phyloP scores from a whole-genome alignment of 2,113 vertebrate species.

The Cottus gobio region DNA sequence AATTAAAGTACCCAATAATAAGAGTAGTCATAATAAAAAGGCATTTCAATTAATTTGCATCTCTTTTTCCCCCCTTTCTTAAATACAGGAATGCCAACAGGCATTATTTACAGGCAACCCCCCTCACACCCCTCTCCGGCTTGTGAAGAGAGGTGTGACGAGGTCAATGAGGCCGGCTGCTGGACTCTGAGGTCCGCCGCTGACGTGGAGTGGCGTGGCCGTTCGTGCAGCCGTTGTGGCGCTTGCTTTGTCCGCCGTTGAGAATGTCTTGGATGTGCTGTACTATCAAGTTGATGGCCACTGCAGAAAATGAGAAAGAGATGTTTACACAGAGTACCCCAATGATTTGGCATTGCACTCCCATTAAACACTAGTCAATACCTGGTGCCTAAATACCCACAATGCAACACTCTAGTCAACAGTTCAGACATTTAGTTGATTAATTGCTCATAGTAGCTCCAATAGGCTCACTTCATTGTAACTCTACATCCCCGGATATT shows the following conservation, averaged over 20 bases:
- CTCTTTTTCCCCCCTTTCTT: too few species aligned
- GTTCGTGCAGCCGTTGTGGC: slow-evolving; percentile 89
- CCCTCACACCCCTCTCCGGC: slow-evolving; percentile 61
- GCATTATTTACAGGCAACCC: slow-evolving; percentile 75
- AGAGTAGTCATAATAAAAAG: slow-evolving; percentile 73
- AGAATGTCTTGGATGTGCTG: slow-evolving; percentile 99
- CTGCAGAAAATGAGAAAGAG: slow-evolving; percentile 73
- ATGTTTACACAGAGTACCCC: neutral
- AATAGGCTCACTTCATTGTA: neutral
- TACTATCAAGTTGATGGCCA: slow-evolving; percentile 98
- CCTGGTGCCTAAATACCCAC: neutral
- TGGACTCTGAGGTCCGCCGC: slow-evolving; percentile 91
- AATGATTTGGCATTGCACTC: neutral
- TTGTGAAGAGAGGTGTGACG: slow-evolving; percentile 61
- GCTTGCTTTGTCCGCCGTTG: slow-evolving; percentile 91
- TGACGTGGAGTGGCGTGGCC: slow-evolving; percentile 88
- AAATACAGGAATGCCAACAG: slow-evolving; percentile 73
- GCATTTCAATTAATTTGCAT: slow-evolving; percentile 77
- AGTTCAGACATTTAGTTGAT: neutral
- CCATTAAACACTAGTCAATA: neutral
- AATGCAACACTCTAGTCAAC: neutral
- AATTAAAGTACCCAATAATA: slow-evolving; percentile 65
- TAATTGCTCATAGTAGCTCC: neutral
- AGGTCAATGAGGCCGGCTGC: slow-evolving; percentile 95
- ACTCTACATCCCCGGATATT: neutral